These are phyloP conservation scores for Megathymus violae DNA, from an alignment of 1,140 invertebrate species.

Conservation along the genomic window DNA sequence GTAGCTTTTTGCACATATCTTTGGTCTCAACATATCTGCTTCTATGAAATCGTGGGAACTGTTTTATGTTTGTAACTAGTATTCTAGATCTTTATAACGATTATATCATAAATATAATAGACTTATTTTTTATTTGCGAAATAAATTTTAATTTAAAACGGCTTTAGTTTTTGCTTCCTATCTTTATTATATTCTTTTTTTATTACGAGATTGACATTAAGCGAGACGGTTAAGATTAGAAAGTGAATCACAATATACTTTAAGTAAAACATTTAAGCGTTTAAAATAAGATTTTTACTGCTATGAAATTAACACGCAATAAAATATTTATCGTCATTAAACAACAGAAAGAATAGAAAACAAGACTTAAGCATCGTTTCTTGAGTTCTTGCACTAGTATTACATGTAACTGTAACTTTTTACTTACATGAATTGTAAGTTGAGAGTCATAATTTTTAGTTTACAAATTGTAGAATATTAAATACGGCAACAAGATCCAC, in stretches of 20 bases:
- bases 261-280: constrained; percentile 42
- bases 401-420: too few relatives aligned
- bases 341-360: too few relatives aligned
- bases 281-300: too few relatives aligned
- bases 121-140: constrained; percentile 37
- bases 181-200: constrained; percentile 31
- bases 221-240: constrained; percentile 4
- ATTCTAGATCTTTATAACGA: constrained; percentile 36
- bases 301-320: too few relatives aligned
- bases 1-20: constrained; percentile 50
- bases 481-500: too few relatives aligned
- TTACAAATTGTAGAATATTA: too few relatives aligned
- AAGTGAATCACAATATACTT: constrained; percentile 36
- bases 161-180: constrained; percentile 25
- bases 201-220: constrained; percentile 27
- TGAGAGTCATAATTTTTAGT: too few relatives aligned
- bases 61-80: constrained; percentile 37
- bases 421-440: too few relatives aligned
- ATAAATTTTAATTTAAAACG: constrained; percentile 33
- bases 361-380: too few relatives aligned
- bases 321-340: too few relatives aligned
- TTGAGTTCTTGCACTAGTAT: too few relatives aligned
- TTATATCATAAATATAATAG: constrained; percentile 32
- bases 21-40: constrained; percentile 65
- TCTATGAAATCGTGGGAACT: constrained; percentile 57